Evolutionary conservation across 2,888 invertebrate species (phyloP), one percentile per base, ranked within the genome.

Genomic region (Periphyllus acericola): DNA sequence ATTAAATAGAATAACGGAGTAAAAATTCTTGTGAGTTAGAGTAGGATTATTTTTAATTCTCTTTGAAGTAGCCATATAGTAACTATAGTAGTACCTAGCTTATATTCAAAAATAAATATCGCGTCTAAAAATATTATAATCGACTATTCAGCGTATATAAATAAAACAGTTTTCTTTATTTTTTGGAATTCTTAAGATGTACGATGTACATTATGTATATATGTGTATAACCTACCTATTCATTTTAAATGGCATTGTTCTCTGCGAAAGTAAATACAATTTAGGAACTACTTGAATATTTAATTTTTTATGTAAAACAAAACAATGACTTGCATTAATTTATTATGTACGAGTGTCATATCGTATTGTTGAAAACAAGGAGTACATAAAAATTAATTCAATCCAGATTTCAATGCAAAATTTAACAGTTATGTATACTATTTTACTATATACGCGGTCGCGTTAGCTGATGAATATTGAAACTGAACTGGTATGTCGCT

Each of bases 261-360:
- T 66, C 40, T 25, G 19, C 8, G 17, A 36, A 29, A 83, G 60
- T 60, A 83, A 83, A 83, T 83, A 72, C 0, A 34, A 72, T 72
- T 72, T 72, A 34, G 34, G 34, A 52, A 72, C 32, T 55, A 72
- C 72, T 72, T 34, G 72, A 72, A 82, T 55, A 72, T 52, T 72
- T 5, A 25, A n/a, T 52, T 72, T 72, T 82, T 55, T 82, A 72
- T 25, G 32, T 34, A 52, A 52, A 72, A 72, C 52, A 19, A 74
- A 74, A 83, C 83, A 83, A 83, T 72, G 68, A 46, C 68, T 71
- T 32, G 6, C 32, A 32, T 82, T 36, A 34, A 83, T 83, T 74
- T 36, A 74, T 72, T 72, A 55, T n/a, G n/a, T n/a, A 19, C 19
- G 36, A 79, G 25, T 46, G 46, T 46, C 68, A 46, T 71, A 82